Base-by-base conservation (phyloP, 2,888 invertebrate genomes). In the Diarsia mendica region DNA sequence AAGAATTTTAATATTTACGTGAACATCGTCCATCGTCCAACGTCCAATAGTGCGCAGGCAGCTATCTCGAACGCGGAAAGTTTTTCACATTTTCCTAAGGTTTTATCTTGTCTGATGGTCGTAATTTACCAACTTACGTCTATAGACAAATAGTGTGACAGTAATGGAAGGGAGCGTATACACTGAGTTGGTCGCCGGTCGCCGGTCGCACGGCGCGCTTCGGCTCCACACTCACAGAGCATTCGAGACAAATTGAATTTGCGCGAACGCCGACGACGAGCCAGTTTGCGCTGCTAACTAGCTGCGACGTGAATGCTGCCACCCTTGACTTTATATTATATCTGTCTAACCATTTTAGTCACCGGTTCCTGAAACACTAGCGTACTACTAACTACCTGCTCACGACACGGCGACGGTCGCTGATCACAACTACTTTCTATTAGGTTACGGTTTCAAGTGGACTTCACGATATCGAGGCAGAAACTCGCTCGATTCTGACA, bases 231-330 rank as follows among this genome's bases (percentile, higher is more conserved):
- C 89, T 85, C 89, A 85, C 88, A 86, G 91, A 91, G 92, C 91
- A 90, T 93, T 93, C 93, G 93, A 92, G 92, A 93, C 94, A 95
- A 96, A 96, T 96, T 95, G 91, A 95, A 96, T 96, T 96, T 95
- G 92, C 92, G 92, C 94, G 92, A 93, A 93, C 93, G 94, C 93
- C 93, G 93, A 88, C 95, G 93, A 93, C 93, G 94, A 93, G 92
- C 93, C 93, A 94, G 95, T 95, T 95, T 95, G 94, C 94, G 92
- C 95, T 93, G 88, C 94, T 96, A 96, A 96, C 95, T 95, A 95
- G 95, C 95, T 93, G 89, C 92, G 94, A 95, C 95, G 93, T 93
- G 94, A 93, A 94, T 92, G 91, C 92, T 91, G 88, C 93, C 90
- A 90, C 92, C 91, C 92, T 90, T 92, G 92, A 92, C 93, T 92